phyloP scores from a whole-genome alignment of 2,888 invertebrate genomes.

The Lepidochrysops patricia region DNA sequence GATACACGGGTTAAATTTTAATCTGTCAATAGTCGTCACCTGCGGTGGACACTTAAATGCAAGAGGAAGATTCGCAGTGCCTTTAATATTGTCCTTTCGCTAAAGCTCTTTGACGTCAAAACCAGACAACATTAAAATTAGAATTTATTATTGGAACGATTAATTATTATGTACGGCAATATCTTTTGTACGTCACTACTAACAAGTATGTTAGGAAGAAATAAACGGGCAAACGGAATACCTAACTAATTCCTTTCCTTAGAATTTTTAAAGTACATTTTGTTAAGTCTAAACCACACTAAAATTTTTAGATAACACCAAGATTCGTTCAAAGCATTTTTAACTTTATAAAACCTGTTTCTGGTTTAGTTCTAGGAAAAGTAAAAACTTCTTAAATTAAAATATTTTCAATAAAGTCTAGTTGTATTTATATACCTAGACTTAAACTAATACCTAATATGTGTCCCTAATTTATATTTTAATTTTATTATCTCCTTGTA shows the following conservation, averaged over 20 bases:
- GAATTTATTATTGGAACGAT: slow-evolving; percentile 67
- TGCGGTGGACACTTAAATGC: slow-evolving; percentile 6
- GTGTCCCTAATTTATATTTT: too few species aligned
- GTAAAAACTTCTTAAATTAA: background rate
- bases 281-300: background rate
- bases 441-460: too few species aligned
- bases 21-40: background rate
- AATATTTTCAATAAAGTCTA: background rate
- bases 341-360: background rate
- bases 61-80: slow-evolving; percentile 1
- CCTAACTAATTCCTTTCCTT: background rate
- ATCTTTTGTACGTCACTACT: slow-evolving; percentile 25
- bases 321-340: background rate
- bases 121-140: slow-evolving; percentile 64
- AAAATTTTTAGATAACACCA: background rate
- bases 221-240: slow-evolving; percentile 14
- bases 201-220: background rate
- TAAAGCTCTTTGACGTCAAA: slow-evolving; percentile 37
- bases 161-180: slow-evolving; percentile 67
- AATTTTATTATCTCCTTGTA: too few species aligned
- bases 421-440: too few species aligned
- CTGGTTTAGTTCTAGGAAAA: background rate
- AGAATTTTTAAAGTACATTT: background rate
- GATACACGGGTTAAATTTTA: background rate
- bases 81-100: slow-evolving; percentile 8